These are phyloP conservation scores for Odontamblyopus rebecca DNA, from an alignment of 2,797 vertebrate genomes.

Conservation along the genomic window DNA sequence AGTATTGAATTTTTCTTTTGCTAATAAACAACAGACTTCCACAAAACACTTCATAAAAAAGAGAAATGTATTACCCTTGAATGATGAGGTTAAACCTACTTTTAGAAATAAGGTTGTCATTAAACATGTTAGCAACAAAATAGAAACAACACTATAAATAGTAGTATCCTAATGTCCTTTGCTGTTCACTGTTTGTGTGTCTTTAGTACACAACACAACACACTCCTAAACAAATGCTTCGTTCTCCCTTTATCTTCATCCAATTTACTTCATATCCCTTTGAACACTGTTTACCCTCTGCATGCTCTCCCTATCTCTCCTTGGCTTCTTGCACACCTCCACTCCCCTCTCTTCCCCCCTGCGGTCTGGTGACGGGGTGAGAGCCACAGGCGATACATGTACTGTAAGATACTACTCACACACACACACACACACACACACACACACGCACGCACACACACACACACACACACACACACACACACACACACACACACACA, in stretches of 20 bases:
- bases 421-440: constrained; percentile 18
- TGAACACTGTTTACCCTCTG: constrained; percentile 41
- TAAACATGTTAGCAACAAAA: background rate
- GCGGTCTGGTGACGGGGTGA: constrained; percentile 43
- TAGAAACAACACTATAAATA: background rate
- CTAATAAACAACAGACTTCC: too few species aligned
- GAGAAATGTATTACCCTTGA: background rate
- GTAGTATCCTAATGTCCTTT: constrained; percentile 2
- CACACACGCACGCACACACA: constrained; percentile 14
- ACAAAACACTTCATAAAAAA: too few species aligned
- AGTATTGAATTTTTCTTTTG: too few species aligned
- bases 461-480: constrained; percentile 7
- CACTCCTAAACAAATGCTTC: constrained; percentile 14
- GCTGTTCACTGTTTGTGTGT: background rate
- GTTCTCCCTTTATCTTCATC: constrained; percentile 34
- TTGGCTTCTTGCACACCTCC: constrained; percentile 27
- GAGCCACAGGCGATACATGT: constrained; percentile 49
- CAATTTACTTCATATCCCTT: constrained; percentile 31
- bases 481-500: constrained; percentile 13
- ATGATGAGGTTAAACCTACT: background rate
- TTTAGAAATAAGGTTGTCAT: background rate
- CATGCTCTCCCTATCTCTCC: constrained; percentile 32
- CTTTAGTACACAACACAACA: constrained; percentile 1
- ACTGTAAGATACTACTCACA: constrained; percentile 25
- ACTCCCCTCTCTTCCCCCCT: constrained; percentile 28